These are phyloP conservation scores for Arion vulgaris DNA, from an alignment of 1,140 invertebrate species.

Conservation along the genomic window DNA sequence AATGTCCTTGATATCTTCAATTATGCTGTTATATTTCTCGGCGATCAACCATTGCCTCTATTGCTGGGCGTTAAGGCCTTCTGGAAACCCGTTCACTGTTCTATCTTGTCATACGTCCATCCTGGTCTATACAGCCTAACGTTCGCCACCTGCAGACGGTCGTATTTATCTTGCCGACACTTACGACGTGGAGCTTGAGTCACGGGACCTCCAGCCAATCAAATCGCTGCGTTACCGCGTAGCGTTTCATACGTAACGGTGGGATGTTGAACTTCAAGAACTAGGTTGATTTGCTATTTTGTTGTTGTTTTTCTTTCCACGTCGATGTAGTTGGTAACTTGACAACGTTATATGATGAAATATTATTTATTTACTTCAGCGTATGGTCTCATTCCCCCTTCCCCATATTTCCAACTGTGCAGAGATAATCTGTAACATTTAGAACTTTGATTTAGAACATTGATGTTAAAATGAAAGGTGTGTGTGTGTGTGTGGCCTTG, in stretches of 20 bases:
- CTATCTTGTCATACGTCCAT: constrained; percentile 3
- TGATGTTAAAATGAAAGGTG: too few species aligned
- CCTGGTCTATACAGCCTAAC: constrained; percentile 38
- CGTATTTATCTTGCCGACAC: constrained; percentile 41
- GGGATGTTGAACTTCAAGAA: constrained; percentile 5
- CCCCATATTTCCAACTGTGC: too few species aligned
- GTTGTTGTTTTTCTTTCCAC: too few species aligned
- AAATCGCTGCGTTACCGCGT: neutral
- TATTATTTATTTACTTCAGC: too few species aligned
- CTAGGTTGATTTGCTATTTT: too few species aligned
- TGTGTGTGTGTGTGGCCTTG: too few species aligned
- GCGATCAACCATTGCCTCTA: constrained; percentile 36
- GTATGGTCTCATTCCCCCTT: too few species aligned
- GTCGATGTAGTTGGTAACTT: too few species aligned
- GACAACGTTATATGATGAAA: too few species aligned
- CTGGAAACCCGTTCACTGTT: neutral
- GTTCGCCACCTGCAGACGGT: constrained; percentile 33
- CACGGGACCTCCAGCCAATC: constrained; percentile 38
- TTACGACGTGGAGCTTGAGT: constrained; percentile 36
- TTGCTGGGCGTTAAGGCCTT: constrained; percentile 6
- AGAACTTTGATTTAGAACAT: too few species aligned
- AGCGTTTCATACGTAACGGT: constrained; percentile 33
- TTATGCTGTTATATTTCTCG: neutral
- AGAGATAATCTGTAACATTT: too few species aligned
- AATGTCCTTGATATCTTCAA: neutral